Evolutionary conservation across 2,113 vertebrate species (phyloP), one percentile per base, ranked within the genome.

Genomic region (Cynoglossus semilaevis): DNA sequence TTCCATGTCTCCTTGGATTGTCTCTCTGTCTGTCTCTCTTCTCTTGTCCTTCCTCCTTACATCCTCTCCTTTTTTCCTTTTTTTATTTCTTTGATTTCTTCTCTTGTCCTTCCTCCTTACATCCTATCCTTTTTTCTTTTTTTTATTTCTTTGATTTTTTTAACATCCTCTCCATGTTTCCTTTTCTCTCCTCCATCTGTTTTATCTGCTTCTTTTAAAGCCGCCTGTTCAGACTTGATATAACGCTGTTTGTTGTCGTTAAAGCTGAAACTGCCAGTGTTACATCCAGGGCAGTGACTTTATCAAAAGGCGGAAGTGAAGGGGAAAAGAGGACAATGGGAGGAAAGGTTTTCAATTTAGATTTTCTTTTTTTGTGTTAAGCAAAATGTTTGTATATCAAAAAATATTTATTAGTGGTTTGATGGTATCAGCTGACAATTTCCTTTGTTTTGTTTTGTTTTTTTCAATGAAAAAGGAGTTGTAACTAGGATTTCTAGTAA

Each of bases 171-270:
- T 29, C 22, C 13, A 16, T 15, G 13, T 43, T 18, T 15, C 41
- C 29, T 9, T 15, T 11, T 17, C 7, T 41, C 44, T n/a, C 14
- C 44, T 43, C 43, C 22, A 29, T 29, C 22, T 29, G 22, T 29
- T 29, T 29, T 29, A 29, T 29, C 22, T 29, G 22, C 22, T 6
- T 29, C 6, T 40, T 69, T 38, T 17, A 55, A 14, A 37, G 44
- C 63, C n/a, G 10, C 55, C 55, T 58, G 50, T 46, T 43, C 58
- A 67, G 58, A 50, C 70, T 66, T 73, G 56, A 77, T 72, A 15
- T 61, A 72, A 77, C 7, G 65, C 48, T 57, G 37, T 59, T 48
- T 67, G 68, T 77, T 49, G 63, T n/a, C n/a, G n/a, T n/a, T n/a
- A n/a, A 14, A 50, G 22, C 22, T 6, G 53, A 45, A 14, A 41